Conservation (phyloP, 37 sponge, comb jelly and placozoan genomes). For the Agelas oroides region DNA sequence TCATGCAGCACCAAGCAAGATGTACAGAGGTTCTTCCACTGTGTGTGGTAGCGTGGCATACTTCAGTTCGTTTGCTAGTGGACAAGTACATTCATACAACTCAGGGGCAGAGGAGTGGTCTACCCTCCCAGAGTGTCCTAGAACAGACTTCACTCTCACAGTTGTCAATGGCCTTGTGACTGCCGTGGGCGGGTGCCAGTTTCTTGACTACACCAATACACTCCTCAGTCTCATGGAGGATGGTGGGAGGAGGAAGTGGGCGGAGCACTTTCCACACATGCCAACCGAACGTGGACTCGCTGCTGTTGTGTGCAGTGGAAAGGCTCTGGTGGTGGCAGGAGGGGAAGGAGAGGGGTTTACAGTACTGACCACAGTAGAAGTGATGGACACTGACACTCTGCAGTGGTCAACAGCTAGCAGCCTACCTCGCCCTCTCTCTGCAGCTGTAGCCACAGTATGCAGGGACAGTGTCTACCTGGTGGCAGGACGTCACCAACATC, state of each 20-base stretch:
- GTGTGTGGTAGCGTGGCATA: not conserved
- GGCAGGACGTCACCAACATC: not conserved
- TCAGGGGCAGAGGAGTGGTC: conserved; percentile 1
- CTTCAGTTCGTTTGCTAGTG: not conserved
- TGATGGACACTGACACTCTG: not conserved
- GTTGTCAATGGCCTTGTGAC: conserved; percentile 13
- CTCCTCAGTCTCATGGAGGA: conserved; percentile 3
- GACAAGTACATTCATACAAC: conserved; percentile 7
- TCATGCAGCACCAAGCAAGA: not conserved
- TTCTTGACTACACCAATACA: not conserved
- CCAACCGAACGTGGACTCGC: not conserved
- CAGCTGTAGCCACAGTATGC: conserved; percentile 18
- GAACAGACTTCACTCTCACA: not conserved
- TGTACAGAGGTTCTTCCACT: not conserved
- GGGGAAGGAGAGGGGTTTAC: not conserved
- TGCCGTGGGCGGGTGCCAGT: conserved; percentile 10
- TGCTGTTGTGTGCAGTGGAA: not conserved
- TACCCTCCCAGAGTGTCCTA: conserved; percentile 2
- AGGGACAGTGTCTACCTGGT: conserved; percentile 11
- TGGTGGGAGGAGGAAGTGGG: not conserved
- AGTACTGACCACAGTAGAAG: not conserved
- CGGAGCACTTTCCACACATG: conserved; percentile 31
- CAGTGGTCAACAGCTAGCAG: conserved; percentile 12
- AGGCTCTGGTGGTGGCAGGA: conserved; percentile 30
- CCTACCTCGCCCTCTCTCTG: conserved; percentile 15